These are phyloP conservation scores for Ephestia elutella DNA, from an alignment of 1,140 invertebrate genomes.

Conservation along the genomic window DNA sequence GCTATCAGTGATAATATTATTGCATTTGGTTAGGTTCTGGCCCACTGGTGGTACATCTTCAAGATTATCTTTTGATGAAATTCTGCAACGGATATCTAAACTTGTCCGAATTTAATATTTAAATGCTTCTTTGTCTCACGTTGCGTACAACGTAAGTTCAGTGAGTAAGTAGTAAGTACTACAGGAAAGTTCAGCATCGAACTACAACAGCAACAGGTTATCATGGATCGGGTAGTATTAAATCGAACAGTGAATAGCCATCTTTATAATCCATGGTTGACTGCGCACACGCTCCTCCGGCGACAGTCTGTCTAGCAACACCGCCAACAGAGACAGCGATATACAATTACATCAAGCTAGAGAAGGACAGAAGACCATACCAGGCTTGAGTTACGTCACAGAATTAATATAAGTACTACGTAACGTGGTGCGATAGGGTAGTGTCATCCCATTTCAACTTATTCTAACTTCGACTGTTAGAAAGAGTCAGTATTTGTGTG, in stretches of 20 bases:
- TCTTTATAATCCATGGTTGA: background rate
- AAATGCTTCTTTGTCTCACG: too few relatives aligned
- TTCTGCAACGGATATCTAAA: too few relatives aligned
- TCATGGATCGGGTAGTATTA: background rate
- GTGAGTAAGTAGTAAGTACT: too few relatives aligned
- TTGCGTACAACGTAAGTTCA: too few relatives aligned
- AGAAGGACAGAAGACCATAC: background rate
- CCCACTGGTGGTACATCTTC: too few relatives aligned
- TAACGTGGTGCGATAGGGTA: background rate
- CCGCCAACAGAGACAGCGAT: background rate
- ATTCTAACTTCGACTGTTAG: background rate
- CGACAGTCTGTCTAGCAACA: slow-evolving; percentile 4
- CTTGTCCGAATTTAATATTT: too few relatives aligned
- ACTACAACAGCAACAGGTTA: background rate
- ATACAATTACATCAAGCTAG: background rate
- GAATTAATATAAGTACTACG: too few relatives aligned
- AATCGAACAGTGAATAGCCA: background rate
- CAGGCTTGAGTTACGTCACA: background rate
- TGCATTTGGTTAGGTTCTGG: too few relatives aligned
- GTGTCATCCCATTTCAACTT: background rate
- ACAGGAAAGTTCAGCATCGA: too few relatives aligned
- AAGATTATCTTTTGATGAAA: too few relatives aligned
- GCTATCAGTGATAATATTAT: too few relatives aligned
- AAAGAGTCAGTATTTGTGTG: background rate
- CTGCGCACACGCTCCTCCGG: background rate